Base-by-base conservation (phyloP, 2,797 vertebrate species). In the Molossus alvarezi region DNA sequence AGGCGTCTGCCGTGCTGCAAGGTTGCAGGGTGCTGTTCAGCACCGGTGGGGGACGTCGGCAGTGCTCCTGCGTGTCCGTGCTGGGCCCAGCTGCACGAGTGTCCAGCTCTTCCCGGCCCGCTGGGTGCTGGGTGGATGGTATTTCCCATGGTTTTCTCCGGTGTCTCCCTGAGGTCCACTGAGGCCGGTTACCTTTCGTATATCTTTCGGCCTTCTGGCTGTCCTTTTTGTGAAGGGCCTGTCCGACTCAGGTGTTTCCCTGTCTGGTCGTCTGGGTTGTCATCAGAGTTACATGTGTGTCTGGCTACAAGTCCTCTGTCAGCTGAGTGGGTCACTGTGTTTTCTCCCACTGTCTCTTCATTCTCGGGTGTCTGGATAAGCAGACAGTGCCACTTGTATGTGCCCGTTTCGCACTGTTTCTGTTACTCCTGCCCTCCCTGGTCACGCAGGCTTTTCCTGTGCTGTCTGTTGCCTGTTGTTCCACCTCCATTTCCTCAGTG, bases 201-300 rank as follows among this genome's bases (percentile, higher is more conserved):
- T 48, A 3, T 20, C 23, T 2, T 41, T 55, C 6, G 23, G 27
- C 53, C 33, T n/a, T 12, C 5, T 3, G 37, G 13, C 4, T 1
- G 9, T 17, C 29, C 48, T 21, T 5, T 23, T 5, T 11, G 29
- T 6, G 7, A 71, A 57, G 33, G 9, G 3, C 27, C 0, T 15
- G 18, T 13, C 23, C 0, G 9, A 3, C n/a, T 33, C 20, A 1
- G n/a, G 64, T 0, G 1, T 53, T 23, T 41, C 21, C 33, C 55
- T 15, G 13, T 41, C 21, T 23, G 3, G 13, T 11, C 37, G n/a
- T 33, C 29, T 57, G 83, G 55, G 51, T 7, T 17, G n/a, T 33
- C 4, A 3, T 9, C 9, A 4, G 37, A 48, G 21, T 9, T 12
- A 2, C 7, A 0, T 1, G 1, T 13, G 37, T 13, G 1, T 51